Base-by-base conservation (phyloP, 2,113 vertebrate genomes). In the Marmota monax region DNA sequence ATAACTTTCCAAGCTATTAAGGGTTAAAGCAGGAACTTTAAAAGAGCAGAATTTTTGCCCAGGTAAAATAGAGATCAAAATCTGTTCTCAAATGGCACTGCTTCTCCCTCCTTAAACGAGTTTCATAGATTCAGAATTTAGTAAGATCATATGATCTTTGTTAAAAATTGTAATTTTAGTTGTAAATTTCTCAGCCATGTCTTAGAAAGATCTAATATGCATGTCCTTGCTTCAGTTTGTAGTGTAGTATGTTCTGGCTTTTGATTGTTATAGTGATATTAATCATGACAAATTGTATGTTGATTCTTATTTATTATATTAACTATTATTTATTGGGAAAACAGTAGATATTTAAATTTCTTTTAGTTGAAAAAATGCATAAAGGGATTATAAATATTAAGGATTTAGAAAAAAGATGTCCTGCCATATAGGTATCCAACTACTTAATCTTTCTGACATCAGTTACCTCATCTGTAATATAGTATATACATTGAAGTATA, bases 361-460 rank as follows among this genome's bases (percentile, higher is more conserved):
- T 78, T 93, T 90, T 77, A 18, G 58, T 56, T 87, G 8, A 80
- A 88, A 91, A 91, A 91, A 63, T 79, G 13, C 34, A n/a, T 84
- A 92, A 56, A 72, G 9, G 5, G 65, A 70, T 39, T 93, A 76
- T 51, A 93, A 79, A 91, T 94, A 23, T 89, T 93, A 53, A 72
- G 51, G 84, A 85, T 79, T 88, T 93, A 74, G 37, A 79, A 63
- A 88, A 85, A 96, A 92, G 5, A 42, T 48, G 34, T 51, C n/a
- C 51, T 89, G 0, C 82, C 45, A 77, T 53, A 88, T 76, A 74
- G 7, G 77, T 89, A 95, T 10, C 32, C 32, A 88, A 39, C 16
- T 96, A 39, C 72, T 95, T 58, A 93, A 69, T 91, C 63, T 90
- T 88, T 84, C 42, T 94, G 78, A 72, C 32, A 80, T 70, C 16